phyloP scores from a whole-genome alignment of 1,140 invertebrate species.

The Pachyrhynchus sulphureomaculatus region DNA sequence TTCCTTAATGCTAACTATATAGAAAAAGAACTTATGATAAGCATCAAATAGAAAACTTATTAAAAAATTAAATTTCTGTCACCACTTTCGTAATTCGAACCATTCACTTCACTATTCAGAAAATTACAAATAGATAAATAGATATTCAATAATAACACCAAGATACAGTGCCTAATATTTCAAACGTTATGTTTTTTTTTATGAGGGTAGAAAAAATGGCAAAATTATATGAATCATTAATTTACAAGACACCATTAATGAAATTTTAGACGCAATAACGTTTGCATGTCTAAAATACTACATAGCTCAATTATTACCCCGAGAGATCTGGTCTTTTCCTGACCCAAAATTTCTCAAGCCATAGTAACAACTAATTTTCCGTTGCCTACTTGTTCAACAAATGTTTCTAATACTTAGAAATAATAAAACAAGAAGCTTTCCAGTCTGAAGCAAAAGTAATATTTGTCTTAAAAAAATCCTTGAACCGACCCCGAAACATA shows the following conservation, averaged over 20 bases:
- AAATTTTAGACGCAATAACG: slow-evolving; percentile 4
- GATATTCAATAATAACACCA: no score
- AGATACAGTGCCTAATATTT: no score
- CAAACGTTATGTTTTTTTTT: no score
- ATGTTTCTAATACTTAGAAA: slow-evolving; percentile 1
- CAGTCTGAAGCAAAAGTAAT: background rate
- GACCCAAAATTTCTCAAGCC: background rate
- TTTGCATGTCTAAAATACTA: slow-evolving; percentile 1
- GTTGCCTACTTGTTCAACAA: background rate
- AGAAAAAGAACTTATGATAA: no score
- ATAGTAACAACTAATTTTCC: background rate
- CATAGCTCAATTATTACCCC: slow-evolving; percentile 9
- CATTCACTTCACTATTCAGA: no score
- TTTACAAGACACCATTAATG: background rate
- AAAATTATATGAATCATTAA: no score
- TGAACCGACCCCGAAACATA: no score
- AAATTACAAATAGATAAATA: no score
- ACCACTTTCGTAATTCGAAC: background rate
- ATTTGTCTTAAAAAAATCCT: background rate
- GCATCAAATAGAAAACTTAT: no score
- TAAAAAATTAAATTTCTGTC: background rate
- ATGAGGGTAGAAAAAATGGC: no score
- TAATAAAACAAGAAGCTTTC: background rate
- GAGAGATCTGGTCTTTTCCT: background rate
- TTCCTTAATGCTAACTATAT: no score